These are phyloP conservation scores for Noctuana brunneofusca DNA, from an alignment of 2,888 invertebrate species.

Conservation along the genomic window DNA sequence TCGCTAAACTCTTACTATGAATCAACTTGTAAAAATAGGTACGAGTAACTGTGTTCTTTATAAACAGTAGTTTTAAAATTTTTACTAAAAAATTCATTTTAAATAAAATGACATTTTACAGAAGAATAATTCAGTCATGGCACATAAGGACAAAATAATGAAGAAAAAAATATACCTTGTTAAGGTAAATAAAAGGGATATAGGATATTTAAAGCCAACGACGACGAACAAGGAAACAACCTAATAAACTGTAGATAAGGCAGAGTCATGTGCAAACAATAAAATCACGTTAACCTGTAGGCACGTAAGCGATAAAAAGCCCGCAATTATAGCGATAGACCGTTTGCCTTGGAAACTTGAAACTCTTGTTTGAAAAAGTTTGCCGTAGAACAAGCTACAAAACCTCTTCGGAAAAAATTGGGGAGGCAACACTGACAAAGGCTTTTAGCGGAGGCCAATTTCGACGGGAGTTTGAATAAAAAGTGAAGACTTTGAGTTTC, in stretches of 20 bases:
- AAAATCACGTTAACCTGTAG: constrained; percentile 17
- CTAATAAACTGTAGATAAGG: constrained; percentile 21
- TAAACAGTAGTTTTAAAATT: too few relatives aligned
- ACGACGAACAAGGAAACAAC: constrained; percentile 10
- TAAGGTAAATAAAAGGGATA: constrained; percentile 9
- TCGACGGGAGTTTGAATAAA: constrained; percentile 31
- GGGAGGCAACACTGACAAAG: constrained; percentile 29
- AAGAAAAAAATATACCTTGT: constrained; percentile 3
- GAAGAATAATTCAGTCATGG: not conserved
- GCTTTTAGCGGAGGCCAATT: constrained; percentile 29
- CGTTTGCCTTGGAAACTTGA: not conserved
- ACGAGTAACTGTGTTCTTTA: too few relatives aligned
- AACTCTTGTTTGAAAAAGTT: not conserved
- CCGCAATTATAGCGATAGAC: constrained; percentile 6
- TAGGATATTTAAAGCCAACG: constrained; percentile 20
- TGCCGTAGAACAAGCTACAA: not conserved
- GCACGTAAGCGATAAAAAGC: constrained; percentile 15
- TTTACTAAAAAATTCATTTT: too few relatives aligned
- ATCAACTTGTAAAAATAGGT: not conserved
- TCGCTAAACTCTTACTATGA: not conserved
- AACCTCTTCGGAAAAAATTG: constrained; percentile 20
- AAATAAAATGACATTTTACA: not conserved
- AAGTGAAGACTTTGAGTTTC: constrained; percentile 34
- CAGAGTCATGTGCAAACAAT: constrained; percentile 18
- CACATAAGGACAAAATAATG: not conserved